Percentiles rank a stretch among this genome's conserved stretches.
phyloP scores from a whole-genome alignment of 2,797 vertebrate species.

The Cynodonichthys magdalenae region DNA sequence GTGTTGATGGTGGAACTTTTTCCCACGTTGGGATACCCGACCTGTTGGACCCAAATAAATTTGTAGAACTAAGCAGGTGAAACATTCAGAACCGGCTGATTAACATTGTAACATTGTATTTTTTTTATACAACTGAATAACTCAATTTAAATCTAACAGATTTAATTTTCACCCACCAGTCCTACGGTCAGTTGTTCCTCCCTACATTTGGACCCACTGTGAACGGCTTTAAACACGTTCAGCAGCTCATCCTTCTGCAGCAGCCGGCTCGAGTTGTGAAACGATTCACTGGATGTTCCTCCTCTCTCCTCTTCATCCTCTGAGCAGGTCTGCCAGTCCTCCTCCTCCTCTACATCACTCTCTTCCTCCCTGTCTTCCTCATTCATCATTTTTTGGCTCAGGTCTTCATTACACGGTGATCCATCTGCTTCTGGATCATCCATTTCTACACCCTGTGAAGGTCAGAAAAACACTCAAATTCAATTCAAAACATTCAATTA shows the following conservation, averaged over 20 bases:
- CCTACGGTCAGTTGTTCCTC: constrained; percentile 91
- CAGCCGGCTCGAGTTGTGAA: constrained; percentile 88
- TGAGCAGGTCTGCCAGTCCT: constrained; percentile 81
- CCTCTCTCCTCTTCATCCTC: constrained; percentile 71
- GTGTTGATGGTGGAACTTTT: constrained; percentile 99
- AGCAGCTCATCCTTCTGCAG: constrained; percentile 89
- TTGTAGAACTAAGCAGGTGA: not conserved
- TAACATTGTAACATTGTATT: not conserved
- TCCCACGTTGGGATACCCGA: constrained; percentile 98
- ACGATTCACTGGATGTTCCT: constrained; percentile 23
- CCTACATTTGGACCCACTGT: constrained; percentile 82
- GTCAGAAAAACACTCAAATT: constrained; percentile 7
- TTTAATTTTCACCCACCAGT: constrained; percentile 80
- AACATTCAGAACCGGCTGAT: fast-evolving
- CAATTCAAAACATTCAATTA: no score
- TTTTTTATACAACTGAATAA: not conserved
- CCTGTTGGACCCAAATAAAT: constrained; percentile 74
- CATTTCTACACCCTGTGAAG: constrained; percentile 75
- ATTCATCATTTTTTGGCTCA: constrained; percentile 3
- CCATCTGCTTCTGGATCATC: constrained; percentile 60
- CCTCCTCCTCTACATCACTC: constrained; percentile 68
- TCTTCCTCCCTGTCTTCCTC: constrained; percentile 41
- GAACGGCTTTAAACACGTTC: constrained; percentile 83
- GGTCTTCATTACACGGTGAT: constrained; percentile 28
- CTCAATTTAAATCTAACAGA: not conserved